phyloP scores from a whole-genome alignment of 1,140 invertebrate species.

The Carcinoscorpius rotundicauda region DNA sequence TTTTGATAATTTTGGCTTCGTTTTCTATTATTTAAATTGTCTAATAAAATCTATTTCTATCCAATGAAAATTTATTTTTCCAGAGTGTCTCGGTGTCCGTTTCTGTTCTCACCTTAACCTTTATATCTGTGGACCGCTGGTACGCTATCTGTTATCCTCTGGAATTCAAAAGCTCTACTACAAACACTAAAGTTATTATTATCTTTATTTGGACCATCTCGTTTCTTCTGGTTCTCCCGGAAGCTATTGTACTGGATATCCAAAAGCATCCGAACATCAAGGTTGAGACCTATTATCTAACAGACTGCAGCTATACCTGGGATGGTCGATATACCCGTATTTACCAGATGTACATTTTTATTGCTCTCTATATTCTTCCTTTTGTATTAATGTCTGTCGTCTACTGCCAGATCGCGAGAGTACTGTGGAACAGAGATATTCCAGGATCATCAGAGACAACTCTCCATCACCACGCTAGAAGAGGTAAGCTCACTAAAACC shows the following conservation, averaged over 20 bases:
- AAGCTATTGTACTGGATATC: slow-evolving; percentile 50
- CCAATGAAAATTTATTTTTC: slow-evolving; percentile 22
- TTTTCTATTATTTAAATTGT: no score
- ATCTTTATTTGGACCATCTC: slow-evolving; percentile 69
- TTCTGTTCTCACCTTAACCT: slow-evolving; percentile 76
- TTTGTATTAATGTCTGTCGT: slow-evolving; percentile 68
- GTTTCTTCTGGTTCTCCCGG: slow-evolving; percentile 39
- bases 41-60: no score
- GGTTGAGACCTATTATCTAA: slow-evolving; percentile 48
- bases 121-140: slow-evolving; percentile 84
- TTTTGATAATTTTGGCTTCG: no score
- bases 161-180: slow-evolving; percentile 70
- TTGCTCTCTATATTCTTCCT: slow-evolving; percentile 16
- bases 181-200: slow-evolving; percentile 67
- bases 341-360: slow-evolving; percentile 19
- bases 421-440: slow-evolving; percentile 65
- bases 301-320: slow-evolving; percentile 58
- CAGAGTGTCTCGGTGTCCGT: slow-evolving; percentile 85
- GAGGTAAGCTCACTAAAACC: no score
- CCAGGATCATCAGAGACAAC: slow-evolving; percentile 38
- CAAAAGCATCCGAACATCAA: slow-evolving; percentile 32
- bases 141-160: slow-evolving; percentile 86
- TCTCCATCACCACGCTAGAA: background rate
- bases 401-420: slow-evolving; percentile 67
- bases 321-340: slow-evolving; percentile 33